phyloP scores from a whole-genome alignment of 2,113 vertebrate genomes.

The Rhinolophus ferrumequinum region DNA sequence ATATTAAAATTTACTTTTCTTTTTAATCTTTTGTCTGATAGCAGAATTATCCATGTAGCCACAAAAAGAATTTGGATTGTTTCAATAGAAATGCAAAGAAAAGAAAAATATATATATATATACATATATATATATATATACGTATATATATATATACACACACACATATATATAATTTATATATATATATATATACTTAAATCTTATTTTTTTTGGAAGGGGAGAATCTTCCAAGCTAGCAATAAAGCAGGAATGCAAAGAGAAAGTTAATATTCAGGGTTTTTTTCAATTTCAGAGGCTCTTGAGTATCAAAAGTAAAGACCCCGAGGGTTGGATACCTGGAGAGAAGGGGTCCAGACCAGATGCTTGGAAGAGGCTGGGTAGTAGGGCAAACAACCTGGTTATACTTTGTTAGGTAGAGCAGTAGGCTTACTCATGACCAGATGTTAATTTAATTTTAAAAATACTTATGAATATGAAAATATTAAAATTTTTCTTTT shows the following conservation, averaged over 20 bases:
- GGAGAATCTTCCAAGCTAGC: not conserved
- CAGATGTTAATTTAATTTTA: not conserved
- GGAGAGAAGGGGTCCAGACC: not conserved
- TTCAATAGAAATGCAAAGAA: not conserved
- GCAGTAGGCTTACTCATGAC: not conserved
- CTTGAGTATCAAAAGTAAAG: not conserved
- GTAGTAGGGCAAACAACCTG: not conserved
- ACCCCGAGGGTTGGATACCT: not conserved
- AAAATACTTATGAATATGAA: not conserved
- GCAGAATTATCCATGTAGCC: not conserved
- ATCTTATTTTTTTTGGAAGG: not conserved
- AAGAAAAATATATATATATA: not conserved
- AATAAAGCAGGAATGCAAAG: not conserved
- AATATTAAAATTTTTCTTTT: not conserved
- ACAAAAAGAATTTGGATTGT: not conserved
- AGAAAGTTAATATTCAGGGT: not conserved
- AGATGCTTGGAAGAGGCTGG: not conserved
- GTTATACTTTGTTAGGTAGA: not conserved
- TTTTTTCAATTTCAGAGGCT: not conserved
- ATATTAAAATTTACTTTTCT: not conserved
- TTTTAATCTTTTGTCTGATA: slow-evolving; percentile 18
- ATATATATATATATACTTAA: not conserved
- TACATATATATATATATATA: too few species aligned
- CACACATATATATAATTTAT: too few species aligned
- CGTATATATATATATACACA: too few species aligned